These are phyloP conservation scores for Pandion haliaetus DNA, from an alignment of 2,113 vertebrate species.

Conservation along the genomic window DNA sequence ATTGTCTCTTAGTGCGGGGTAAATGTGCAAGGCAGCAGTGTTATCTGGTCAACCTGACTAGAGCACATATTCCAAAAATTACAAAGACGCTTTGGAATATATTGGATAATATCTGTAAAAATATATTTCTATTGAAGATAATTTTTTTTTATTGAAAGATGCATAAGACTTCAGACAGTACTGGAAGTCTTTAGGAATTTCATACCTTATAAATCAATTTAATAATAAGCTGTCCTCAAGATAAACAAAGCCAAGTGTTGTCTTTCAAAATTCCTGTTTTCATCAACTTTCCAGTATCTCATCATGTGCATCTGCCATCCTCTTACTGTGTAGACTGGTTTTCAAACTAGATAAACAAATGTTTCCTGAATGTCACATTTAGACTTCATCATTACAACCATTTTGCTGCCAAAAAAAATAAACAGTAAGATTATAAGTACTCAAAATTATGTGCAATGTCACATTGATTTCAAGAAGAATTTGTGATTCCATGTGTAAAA, in stretches of 20 bases:
- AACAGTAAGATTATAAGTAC: not conserved
- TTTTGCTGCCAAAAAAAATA: not conserved
- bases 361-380: not conserved
- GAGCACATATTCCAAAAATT: not conserved
- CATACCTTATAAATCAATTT: not conserved
- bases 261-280: not conserved
- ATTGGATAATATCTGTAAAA: not conserved
- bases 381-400: not conserved
- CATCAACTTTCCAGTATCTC: not conserved
- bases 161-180: not conserved
- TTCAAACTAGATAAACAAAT: not conserved
- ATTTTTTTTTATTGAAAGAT: fast-evolving
- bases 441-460: fast-evolving
- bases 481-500: not conserved
- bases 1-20: not conserved
- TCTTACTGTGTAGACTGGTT: not conserved
- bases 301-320: not conserved
- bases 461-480: not conserved
- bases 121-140: not conserved
- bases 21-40: fast-evolving
- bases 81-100: not conserved
- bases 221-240: not conserved
- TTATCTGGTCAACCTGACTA: not conserved
- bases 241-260: not conserved
- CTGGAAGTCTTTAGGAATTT: not conserved